A percentile compares a stretch with the other conserved stretches of the same genome.
Conservation (phyloP, 1,140 invertebrate genomes). For the Eurosta solidaginis region DNA sequence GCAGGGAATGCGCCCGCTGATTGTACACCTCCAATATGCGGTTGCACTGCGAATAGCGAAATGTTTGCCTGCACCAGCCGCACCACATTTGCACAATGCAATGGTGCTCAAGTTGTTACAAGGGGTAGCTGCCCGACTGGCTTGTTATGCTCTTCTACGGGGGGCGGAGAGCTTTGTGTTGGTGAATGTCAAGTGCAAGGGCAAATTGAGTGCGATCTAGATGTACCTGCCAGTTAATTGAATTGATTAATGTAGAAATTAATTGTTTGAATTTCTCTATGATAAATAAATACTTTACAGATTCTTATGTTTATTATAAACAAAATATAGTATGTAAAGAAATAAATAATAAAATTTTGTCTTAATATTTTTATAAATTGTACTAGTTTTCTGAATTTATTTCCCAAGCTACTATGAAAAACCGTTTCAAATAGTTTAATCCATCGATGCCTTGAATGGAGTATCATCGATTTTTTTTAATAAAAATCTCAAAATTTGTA, state of each 20-base stretch:
- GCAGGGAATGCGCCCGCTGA: background rate
- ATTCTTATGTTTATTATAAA: too few relatives aligned
- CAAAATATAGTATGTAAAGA: too few relatives aligned
- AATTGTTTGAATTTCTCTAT: too few relatives aligned
- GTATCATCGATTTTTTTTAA: too few relatives aligned
- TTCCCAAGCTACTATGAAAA: too few relatives aligned
- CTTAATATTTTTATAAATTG: too few relatives aligned
- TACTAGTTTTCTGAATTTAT: too few relatives aligned
- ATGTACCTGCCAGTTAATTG: background rate
- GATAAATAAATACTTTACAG: too few relatives aligned
- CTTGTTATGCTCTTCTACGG: background rate
- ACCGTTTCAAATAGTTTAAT: too few relatives aligned
- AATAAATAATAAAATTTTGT: too few relatives aligned
- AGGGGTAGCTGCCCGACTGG: background rate
- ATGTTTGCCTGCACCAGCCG: background rate
- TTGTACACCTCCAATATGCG: background rate
- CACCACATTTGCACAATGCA: slow-evolving; percentile 5
- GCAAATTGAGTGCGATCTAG: background rate
- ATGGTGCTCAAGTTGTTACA: background rate
- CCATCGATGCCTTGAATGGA: too few relatives aligned
- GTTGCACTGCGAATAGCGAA: background rate
- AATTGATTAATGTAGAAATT: background rate
- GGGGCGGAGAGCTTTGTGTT: background rate
- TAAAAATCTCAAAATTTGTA: too few relatives aligned
- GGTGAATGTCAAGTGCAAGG: background rate